Base-by-base conservation (phyloP, 2,797 vertebrate species). In the Amazona finschi region DNA sequence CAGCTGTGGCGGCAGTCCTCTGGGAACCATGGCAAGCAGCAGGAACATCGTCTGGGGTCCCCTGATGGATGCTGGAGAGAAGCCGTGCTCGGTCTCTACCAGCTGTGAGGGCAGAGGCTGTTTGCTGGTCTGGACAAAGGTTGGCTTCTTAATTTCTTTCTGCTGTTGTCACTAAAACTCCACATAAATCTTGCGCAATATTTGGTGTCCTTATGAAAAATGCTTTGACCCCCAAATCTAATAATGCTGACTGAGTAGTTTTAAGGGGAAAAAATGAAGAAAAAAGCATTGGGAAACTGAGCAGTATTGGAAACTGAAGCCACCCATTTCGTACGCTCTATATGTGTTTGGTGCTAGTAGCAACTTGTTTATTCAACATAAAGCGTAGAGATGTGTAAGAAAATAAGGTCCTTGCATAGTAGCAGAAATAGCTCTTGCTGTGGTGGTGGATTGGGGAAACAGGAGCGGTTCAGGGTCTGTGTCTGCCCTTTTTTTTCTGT, bases 121-220 rank as follows among this genome's bases (percentile, higher is more conserved):
- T 70, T 84, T 12, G 50, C 77, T 72, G 55, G 4, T 84, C 76
- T 86, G 82, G 46, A 80, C 87, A 88, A 84, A 95, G 67, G 76
- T 71, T 78, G 85, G 58, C 55, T 84, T 74, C 87, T 94, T 95
- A 67, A 89, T 96, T 86, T 87, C 73, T 71, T 89, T 72, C 87
- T 94, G 89, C 79, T 95, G 19, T 21, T 85, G 72, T 47, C 85
- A 60, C 89, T 92, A 62, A 94, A 90, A 72, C 20, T 62, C 31
- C 74, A 77, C 60, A 90, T 94, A 94, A 92, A 95, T 96, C 90
- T 90, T 84, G 30, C 1, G 3, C 1, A 0, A 53, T 60, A 50
- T 69, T 92, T 74, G 73, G 57, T 46, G 69, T 93, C 72, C 69
- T 80, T 77, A 58, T 50, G 72, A 89, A 82, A 72, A 87, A 90